A percentile compares a stretch with the other conserved stretches of the same genome.
These are phyloP conservation scores for Eumacrocentrus americanus DNA, from an alignment of 2,888 invertebrate species.

Conservation along the genomic window DNA sequence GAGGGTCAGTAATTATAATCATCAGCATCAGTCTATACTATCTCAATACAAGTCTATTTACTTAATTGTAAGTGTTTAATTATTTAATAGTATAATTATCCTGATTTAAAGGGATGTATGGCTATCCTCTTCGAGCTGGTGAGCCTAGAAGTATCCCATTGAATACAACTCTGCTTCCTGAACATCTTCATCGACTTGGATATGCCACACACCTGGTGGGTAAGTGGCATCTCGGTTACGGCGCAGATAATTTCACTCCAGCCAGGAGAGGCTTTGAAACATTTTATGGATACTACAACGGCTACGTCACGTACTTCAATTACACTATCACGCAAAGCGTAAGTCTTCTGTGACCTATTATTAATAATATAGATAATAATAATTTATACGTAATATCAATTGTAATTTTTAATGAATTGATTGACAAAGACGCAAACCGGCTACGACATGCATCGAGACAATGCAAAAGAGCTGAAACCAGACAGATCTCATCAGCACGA, in stretches of 20 bases:
- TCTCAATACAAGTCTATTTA: background rate
- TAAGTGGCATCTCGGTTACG: slow-evolving; percentile 68
- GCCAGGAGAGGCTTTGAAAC: slow-evolving; percentile 77
- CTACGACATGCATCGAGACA: slow-evolving; percentile 61
- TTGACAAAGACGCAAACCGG: slow-evolving; percentile 50
- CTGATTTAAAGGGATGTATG: slow-evolving; percentile 63
- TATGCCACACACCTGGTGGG: slow-evolving; percentile 65
- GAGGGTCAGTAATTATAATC: slow-evolving; percentile 46
- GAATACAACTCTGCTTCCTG: slow-evolving; percentile 62
- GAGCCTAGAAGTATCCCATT: slow-evolving; percentile 64
- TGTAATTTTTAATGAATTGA: slow-evolving; percentile 3
- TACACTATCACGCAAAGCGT: slow-evolving; percentile 64
- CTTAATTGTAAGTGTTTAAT: background rate
- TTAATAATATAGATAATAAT: background rate
- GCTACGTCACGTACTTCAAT: slow-evolving; percentile 81
- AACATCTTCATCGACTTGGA: slow-evolving; percentile 63
- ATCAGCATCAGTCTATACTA: background rate
- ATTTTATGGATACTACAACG: slow-evolving; percentile 86
- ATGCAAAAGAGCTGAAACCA: slow-evolving; percentile 47
- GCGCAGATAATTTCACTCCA: slow-evolving; percentile 68
- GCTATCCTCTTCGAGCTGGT: slow-evolving; percentile 61
- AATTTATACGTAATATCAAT: background rate
- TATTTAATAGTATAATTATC: background rate
- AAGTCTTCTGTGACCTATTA: too few species aligned
- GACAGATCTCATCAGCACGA: slow-evolving; percentile 49